phyloP scores from a whole-genome alignment of 2,797 vertebrate genomes.

The Salmo trutta region DNA sequence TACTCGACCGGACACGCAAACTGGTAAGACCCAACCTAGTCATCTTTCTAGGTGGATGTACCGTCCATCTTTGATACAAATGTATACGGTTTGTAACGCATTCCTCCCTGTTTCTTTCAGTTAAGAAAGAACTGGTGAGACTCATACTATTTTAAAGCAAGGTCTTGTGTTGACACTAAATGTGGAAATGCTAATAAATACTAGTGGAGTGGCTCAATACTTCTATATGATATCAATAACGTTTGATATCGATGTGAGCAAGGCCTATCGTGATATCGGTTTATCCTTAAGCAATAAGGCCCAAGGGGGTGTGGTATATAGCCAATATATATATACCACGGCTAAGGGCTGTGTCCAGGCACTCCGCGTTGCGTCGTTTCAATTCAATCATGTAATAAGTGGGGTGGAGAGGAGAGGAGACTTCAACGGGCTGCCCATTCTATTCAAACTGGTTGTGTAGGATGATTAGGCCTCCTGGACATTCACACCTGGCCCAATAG shows the following conservation, averaged over 20 bases:
- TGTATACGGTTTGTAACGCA: neutral
- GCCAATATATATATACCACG: no score
- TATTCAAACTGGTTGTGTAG: neutral
- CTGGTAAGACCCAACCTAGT: conserved; percentile 46
- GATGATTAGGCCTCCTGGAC: no score
- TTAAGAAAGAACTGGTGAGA: conserved; percentile 13
- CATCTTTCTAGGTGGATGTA: neutral
- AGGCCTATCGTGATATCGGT: neutral
- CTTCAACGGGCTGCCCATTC: neutral
- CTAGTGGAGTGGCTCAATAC: neutral
- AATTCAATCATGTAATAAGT: no score
- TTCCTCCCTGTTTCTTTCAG: conserved; percentile 37
- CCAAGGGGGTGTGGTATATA: no score
- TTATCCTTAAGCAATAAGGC: neutral
- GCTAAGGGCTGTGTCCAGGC: no score
- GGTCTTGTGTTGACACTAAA: neutral
- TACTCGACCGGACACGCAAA: conserved; percentile 62
- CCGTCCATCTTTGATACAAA: neutral
- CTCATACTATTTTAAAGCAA: neutral
- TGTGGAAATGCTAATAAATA: neutral
- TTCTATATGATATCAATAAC: no score
- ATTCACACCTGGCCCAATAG: neutral
- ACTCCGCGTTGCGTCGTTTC: no score
- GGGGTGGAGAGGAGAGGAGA: no score
- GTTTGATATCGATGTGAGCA: neutral